A percentile compares a stretch with the other conserved stretches of the same genome.
Evolutionary conservation across 1,140 invertebrate species (phyloP).

Genomic region (Scaptomyza pallida): DNA sequence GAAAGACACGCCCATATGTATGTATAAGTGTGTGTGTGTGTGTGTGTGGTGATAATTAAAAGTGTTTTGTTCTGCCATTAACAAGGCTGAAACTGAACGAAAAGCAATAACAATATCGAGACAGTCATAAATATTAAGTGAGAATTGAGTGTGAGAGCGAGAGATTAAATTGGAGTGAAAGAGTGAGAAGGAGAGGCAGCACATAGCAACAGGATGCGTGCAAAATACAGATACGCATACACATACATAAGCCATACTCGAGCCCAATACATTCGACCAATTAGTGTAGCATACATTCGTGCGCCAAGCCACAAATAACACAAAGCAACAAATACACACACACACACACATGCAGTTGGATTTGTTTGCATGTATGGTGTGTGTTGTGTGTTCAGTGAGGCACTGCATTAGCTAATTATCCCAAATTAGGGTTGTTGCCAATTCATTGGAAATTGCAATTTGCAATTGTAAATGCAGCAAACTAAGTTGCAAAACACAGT

Average conservation of each 20-base stretch:
- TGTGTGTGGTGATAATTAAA: slow-evolving; percentile 61
- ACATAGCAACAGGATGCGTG: background rate
- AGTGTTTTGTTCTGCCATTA: slow-evolving; percentile 63
- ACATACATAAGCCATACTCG: background rate
- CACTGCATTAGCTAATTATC: slow-evolving; percentile 10
- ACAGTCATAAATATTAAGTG: slow-evolving; percentile 18
- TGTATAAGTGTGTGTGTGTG: slow-evolving; percentile 13
- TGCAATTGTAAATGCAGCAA: slow-evolving; percentile 2
- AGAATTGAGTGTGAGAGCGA: background rate
- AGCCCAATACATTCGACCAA: slow-evolving; percentile 31
- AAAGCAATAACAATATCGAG: slow-evolving; percentile 17
- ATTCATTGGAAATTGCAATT: slow-evolving; percentile 8
- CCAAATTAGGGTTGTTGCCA: slow-evolving; percentile 5
- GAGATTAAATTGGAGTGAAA: background rate
- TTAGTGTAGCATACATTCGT: slow-evolving; percentile 68
- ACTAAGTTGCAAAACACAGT: background rate
- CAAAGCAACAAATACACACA: slow-evolving; percentile 1
- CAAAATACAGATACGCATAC: slow-evolving; percentile 1
- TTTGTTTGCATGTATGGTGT: too few relatives aligned
- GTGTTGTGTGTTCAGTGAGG: background rate
- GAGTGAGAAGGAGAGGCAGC: background rate
- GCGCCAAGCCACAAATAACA: slow-evolving; percentile 28
- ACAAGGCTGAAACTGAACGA: slow-evolving; percentile 30
- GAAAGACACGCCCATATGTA: background rate
- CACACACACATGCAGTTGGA: background rate